phyloP scores from a whole-genome alignment of 2,113 vertebrate genomes.

The Rallus limicola region DNA sequence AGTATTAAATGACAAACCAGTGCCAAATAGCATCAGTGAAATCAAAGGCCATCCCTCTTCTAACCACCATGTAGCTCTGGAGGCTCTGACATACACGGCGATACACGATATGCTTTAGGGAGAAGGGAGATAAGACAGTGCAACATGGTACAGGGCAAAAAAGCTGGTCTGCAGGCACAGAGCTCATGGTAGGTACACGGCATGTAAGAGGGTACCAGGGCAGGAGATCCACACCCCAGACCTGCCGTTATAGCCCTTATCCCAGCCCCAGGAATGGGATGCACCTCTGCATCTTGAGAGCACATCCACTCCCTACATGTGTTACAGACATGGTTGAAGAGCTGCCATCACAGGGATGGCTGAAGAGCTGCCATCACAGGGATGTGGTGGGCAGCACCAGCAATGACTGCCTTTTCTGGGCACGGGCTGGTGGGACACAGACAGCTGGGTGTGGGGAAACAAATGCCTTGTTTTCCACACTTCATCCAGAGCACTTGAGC shows the following conservation, averaged over 20 bases:
- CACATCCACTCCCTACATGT: fast-evolving
- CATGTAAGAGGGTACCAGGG: neutral
- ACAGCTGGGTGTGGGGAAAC: neutral
- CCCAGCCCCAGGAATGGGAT: neutral
- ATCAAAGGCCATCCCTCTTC: neutral
- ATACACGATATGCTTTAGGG: neutral
- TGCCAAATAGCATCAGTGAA: neutral
- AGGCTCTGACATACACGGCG: neutral
- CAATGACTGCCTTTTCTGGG: neutral
- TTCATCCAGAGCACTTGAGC: neutral
- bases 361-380: neutral
- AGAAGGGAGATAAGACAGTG: neutral
- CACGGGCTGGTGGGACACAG: neutral
- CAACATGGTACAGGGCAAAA: neutral
- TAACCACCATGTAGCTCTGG: neutral
- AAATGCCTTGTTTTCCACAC: neutral
- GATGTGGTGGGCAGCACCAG: fast-evolving
- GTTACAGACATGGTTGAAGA: neutral
- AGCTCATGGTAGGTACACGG: neutral
- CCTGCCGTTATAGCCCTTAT: neutral
- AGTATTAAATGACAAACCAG: neutral
- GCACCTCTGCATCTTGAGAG: neutral
- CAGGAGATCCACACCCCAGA: neutral
- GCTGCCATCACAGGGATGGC: neutral
- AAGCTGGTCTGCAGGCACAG: neutral